phyloP scores from a whole-genome alignment of 2,888 invertebrate species.

The Apamea monoglypha region DNA sequence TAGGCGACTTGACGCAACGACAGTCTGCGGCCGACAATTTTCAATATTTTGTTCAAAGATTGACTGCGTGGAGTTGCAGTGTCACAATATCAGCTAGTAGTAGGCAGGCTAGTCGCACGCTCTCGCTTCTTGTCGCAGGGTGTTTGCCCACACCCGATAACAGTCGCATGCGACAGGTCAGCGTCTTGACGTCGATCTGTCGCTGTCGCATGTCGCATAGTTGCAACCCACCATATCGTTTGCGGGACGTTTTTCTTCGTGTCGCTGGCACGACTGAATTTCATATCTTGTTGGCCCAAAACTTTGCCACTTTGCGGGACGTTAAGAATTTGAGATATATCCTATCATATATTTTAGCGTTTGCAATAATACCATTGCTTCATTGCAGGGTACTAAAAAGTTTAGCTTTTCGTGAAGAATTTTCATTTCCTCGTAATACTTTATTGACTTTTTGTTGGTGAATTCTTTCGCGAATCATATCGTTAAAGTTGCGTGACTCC shows the following conservation, averaged over 20 bases:
- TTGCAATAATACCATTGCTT: not conserved
- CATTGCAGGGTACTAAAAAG: constrained; percentile 1
- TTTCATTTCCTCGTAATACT: constrained; percentile 15
- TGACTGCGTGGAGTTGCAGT: no score
- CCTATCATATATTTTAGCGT: not conserved
- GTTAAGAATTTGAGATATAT: not conserved
- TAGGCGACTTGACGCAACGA: not conserved
- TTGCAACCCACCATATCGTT: not conserved
- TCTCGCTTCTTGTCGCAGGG: not conserved
- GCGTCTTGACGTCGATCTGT: not conserved
- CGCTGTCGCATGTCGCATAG: not conserved
- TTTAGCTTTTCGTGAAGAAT: not conserved
- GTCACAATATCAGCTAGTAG: no score
- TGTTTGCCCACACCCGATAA: not conserved
- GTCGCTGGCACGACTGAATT: no score
- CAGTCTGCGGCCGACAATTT: not conserved
- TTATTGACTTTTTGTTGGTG: not conserved
- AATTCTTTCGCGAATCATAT: constrained; percentile 14
- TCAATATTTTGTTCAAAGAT: not conserved
- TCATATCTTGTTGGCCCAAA: no score
- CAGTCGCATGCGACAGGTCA: not conserved
- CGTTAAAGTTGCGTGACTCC: constrained; percentile 37
- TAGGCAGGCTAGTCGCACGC: not conserved
- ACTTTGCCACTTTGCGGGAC: not conserved
- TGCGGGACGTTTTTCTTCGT: not conserved